A percentile compares a stretch with the other conserved stretches of the same genome.
Conservation (phyloP, 2,888 invertebrate species). For the Synanthedon formicaeformis region DNA sequence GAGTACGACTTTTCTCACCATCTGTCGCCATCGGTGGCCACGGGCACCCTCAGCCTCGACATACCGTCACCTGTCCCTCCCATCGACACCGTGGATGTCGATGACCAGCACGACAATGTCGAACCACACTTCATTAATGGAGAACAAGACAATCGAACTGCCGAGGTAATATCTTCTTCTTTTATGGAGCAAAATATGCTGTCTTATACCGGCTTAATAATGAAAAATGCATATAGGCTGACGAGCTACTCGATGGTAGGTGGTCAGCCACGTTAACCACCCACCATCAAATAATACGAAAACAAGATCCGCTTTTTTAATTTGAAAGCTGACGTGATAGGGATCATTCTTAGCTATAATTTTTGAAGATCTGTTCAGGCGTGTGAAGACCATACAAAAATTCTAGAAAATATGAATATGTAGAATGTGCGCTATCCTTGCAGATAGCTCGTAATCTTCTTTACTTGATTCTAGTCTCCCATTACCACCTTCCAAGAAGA, state of each 20-base stretch:
- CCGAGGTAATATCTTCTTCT: slow-evolving; percentile 19
- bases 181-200: not conserved
- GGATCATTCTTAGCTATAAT: no score
- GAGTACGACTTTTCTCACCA: slow-evolving; percentile 64
- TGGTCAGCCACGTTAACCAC: no score
- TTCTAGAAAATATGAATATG: no score
- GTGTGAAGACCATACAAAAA: no score
- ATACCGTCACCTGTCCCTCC: slow-evolving; percentile 62
- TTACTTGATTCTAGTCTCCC: slow-evolving; percentile 28
- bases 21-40: slow-evolving; percentile 51
- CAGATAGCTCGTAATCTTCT: not conserved
- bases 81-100: slow-evolving; percentile 27
- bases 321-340: no score
- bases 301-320: no score
- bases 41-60: slow-evolving; percentile 49
- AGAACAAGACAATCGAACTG: slow-evolving; percentile 22
- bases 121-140: slow-evolving; percentile 15
- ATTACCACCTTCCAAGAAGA: slow-evolving; percentile 39
- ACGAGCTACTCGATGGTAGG: no score
- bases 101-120: slow-evolving; percentile 28
- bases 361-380: no score
- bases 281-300: no score
- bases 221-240: no score
- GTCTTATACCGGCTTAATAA: no score
- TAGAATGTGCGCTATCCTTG: not conserved